Conservation (phyloP, 2,113 vertebrate genomes). For the Saccopteryx leptura region DNA sequence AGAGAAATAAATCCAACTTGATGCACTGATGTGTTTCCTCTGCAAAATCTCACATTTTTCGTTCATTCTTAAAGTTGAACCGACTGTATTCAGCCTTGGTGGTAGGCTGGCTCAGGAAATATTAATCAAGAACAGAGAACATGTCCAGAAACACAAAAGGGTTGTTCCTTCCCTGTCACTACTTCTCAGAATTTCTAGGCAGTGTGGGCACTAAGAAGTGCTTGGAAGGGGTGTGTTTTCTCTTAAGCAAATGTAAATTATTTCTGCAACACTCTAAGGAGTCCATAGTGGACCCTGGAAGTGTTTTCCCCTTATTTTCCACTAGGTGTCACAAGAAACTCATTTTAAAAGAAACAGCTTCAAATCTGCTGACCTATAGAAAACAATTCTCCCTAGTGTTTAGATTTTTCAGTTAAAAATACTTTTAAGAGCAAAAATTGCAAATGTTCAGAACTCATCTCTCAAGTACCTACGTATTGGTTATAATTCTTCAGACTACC, state of each 20-base stretch:
- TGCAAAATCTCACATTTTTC: slow-evolving; percentile 29
- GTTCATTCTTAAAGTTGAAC: slow-evolving; percentile 46
- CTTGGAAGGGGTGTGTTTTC: not conserved
- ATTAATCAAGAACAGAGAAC: not conserved
- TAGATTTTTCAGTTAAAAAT: slow-evolving; percentile 41
- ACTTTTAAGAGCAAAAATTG: slow-evolving; percentile 9
- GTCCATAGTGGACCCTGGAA: fast-evolving
- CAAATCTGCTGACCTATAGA: not conserved
- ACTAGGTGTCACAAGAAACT: slow-evolving; percentile 85
- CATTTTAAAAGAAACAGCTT: slow-evolving; percentile 42
- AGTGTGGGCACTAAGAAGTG: not conserved
- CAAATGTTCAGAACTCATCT: slow-evolving; percentile 10
- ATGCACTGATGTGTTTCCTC: not conserved
- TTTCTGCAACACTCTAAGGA: fast-evolving
- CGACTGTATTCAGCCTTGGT: not conserved
- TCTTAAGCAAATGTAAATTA: slow-evolving; percentile 14
- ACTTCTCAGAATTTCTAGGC: not conserved
- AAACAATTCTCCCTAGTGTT: slow-evolving; percentile 34
- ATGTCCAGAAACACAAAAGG: not conserved
- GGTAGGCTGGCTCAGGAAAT: slow-evolving; percentile 38
- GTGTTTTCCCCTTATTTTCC: slow-evolving; percentile 63
- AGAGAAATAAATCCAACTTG: not conserved
- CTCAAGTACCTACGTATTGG: not conserved
- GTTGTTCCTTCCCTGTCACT: not conserved
- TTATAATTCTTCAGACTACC: slow-evolving; percentile 27